Evolutionary conservation across 1,140 invertebrate genomes (phyloP), one percentile per base, ranked within the genome.

Genomic region (Schlechtendalia chinensis): DNA sequence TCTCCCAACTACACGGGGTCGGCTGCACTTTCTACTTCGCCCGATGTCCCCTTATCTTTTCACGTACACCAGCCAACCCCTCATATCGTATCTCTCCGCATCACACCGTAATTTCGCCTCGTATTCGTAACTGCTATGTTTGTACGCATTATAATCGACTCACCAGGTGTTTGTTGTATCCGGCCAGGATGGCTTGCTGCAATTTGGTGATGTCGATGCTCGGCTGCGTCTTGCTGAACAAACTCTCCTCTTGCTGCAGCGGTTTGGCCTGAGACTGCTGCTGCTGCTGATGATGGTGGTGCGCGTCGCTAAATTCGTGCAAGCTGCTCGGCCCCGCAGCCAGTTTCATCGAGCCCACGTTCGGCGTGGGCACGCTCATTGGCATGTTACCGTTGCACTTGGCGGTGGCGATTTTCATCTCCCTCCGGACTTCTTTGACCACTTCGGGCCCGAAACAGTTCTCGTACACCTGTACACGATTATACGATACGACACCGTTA

Each of bases 381-480:
- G 82, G 74, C 72, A 81, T 56, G 84, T 86, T 86, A 82, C 87
- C 81, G 19, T 89, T 87, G 83, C 90, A 90, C 85, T 90, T 90
- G 6, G 87, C 85, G 65, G 89, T 89, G 3, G 90, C 90, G 8
- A 87, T 87, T 84, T 89, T 90, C 88, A 90, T 89, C 86, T 91
- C 90, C 83, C 88, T 88, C n/a, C 89, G 84, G 16, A 90, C 89
- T 86, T 90, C 88, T 84, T 89, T 89, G 0, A 91, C 87, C 3
- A 90, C 89, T 82, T 90, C 89, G 0, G 88, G 85, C 1, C 90
- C 90, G 82, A 90, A 90, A 84, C 90, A 91, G 82, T 89, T 90
- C 85, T 91, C 90, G 82, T 90, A 91, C 81, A 91, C 90, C 90
- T 91, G 84, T 22, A 59, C 12, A 58, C 22, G 12, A 6, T 11